Conservation (phyloP, 1,140 invertebrate species). For the Batillaria attramentaria region DNA sequence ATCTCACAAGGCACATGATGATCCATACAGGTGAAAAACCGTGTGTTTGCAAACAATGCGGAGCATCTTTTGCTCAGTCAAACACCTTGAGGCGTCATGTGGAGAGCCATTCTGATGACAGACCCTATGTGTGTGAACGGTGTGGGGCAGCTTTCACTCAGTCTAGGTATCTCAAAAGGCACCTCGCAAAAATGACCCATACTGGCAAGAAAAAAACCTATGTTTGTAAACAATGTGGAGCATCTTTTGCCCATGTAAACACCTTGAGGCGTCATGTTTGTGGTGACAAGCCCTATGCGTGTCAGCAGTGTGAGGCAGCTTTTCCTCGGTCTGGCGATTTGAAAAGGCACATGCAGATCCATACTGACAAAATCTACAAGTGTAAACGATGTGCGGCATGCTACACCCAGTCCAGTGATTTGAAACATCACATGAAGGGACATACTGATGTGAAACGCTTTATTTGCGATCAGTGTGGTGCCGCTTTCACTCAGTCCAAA, state of each 20-base stretch:
- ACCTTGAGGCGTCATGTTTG: conserved; percentile 74
- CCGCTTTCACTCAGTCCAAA: not conserved
- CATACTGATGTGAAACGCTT: not conserved
- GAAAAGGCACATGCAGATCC: no score
- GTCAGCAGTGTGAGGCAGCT: conserved; percentile 67
- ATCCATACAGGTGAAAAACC: conserved; percentile 3
- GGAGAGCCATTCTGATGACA: not conserved
- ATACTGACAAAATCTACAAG: not conserved
- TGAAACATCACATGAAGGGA: not conserved
- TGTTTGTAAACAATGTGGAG: conserved; percentile 78
- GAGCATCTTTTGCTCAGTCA: not conserved
- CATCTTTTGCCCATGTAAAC: conserved; percentile 89
- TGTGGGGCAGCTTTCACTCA: conserved; percentile 58
- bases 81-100: not conserved
- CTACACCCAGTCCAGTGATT: not conserved
- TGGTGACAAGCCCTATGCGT: conserved; percentile 65
- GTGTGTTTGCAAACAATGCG: not conserved
- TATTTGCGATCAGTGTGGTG: conserved; percentile 26
- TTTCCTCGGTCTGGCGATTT: conserved; percentile 54
- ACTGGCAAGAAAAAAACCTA: conserved; percentile 82
- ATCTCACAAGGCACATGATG: conserved; percentile 15
- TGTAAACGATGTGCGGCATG: not conserved
- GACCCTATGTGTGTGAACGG: not conserved
- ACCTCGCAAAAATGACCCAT: conserved; percentile 75
- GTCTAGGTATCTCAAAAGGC: not conserved